Evolutionary conservation across 30 jellyfish, hydroid and myxozoan species (phyloP), one percentile per base, ranked within the genome.

Genomic region (Catostylus mosaicus): DNA sequence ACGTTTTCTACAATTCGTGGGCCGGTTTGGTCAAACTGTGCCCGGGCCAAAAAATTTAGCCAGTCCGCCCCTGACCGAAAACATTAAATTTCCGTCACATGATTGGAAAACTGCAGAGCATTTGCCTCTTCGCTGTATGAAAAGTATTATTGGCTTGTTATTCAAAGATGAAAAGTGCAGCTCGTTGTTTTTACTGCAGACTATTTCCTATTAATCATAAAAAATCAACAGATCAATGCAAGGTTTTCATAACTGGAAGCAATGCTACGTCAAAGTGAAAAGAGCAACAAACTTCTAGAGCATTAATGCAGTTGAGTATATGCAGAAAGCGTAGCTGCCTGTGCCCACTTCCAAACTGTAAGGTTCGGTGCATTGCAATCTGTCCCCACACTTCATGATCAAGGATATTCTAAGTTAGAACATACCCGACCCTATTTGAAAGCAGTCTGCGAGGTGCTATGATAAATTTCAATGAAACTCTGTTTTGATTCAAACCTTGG

Each of bases 111-210:
- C 77, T 45, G 50, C 54, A 74, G 56, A 74, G 78, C 51, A 3
- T 51, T 45, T 43, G 51, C 24, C 33, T 77, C 47, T 46, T 6
- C 56, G 56, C 22, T 56, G 86, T 38, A 38, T 50, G 77, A 43
- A 2, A 74, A 74, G 76, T 52, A 67, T 64, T 33, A 65, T 22
- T 59, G 78, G 80, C 24, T 33, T 60, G 88, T 38, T 64, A 80
- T 80, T 80, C 90, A 30, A 63, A 65, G 37, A 30, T 62, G 63
- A 75, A 51, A 65, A 74, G 64, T 65, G 72, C 84, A 62, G 85
- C 46, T 63, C 37, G 64, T 50, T 80, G 90, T 80, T 80, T 62
- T 76, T 43, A 80, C 85, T 80, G 90, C 47, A 63, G 90, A 38
- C 73, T 62, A 38, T 80, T 34, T 37, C 30, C 84, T n/a, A n/a